These are phyloP conservation scores for Ctenodactylus gundi DNA, from an alignment of 2,113 vertebrate species.

Conservation along the genomic window DNA sequence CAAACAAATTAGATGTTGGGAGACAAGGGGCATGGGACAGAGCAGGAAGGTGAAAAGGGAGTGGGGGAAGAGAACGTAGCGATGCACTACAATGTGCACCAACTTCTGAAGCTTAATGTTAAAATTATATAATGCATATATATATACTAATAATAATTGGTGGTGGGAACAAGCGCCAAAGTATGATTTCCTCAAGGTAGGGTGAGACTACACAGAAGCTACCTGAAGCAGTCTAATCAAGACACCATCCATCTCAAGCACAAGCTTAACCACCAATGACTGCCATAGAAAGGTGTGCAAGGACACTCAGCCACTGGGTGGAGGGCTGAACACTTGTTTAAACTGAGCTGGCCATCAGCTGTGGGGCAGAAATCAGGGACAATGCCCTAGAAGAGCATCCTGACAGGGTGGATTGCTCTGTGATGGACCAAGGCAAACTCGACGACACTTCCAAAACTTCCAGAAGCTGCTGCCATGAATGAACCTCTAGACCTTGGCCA, in stretches of 20 bases:
- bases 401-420: background rate
- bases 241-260: background rate
- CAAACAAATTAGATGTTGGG: too few species aligned
- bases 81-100: too few species aligned
- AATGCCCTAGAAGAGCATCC: too few species aligned
- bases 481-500: rapidly evolving
- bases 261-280: too few species aligned
- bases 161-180: too few species aligned
- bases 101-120: too few species aligned
- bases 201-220: background rate
- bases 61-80: too few species aligned
- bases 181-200: background rate
- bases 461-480: rapidly evolving
- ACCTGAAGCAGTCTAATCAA: background rate
- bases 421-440: background rate
- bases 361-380: background rate
- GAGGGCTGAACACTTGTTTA: background rate
- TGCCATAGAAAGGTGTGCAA: background rate
- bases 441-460: background rate
- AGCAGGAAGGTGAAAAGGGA: too few species aligned
- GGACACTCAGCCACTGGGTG: background rate
- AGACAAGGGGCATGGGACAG: too few species aligned
- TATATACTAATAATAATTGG: too few species aligned
- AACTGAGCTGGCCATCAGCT: background rate
- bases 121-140: too few species aligned